phyloP scores from a whole-genome alignment of 2,797 vertebrate species.

The Phataginus tricuspis region DNA sequence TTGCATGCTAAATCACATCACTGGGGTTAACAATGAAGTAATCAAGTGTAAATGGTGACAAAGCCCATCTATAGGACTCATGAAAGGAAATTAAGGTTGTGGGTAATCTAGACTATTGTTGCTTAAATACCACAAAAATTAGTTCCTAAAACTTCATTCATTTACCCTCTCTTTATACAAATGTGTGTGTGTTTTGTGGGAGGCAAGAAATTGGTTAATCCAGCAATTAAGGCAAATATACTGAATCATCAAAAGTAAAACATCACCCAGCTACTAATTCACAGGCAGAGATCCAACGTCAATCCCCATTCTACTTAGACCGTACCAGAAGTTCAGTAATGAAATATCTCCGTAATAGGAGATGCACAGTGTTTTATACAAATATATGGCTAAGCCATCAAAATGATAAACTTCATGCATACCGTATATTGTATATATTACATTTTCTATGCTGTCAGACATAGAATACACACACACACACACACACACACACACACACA shows the following conservation, averaged over 20 bases:
- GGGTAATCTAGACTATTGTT: slow-evolving; percentile 71
- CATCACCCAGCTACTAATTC: slow-evolving; percentile 78
- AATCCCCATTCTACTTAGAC: slow-evolving; percentile 16
- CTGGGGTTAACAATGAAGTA: slow-evolving; percentile 80
- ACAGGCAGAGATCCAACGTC: slow-evolving; percentile 71
- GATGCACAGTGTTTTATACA: not conserved
- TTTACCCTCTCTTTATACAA: slow-evolving; percentile 66
- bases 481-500: not conserved
- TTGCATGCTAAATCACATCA: slow-evolving; percentile 82
- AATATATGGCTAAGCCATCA: not conserved
- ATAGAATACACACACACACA: not conserved
- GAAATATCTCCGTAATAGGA: slow-evolving; percentile 20
- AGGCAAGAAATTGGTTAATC: slow-evolving; percentile 75
- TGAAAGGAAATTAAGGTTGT: slow-evolving; percentile 80
- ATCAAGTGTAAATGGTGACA: slow-evolving; percentile 79
- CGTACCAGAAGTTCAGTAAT: not conserved
- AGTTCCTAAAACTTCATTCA: slow-evolving; percentile 67
- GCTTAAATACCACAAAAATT: slow-evolving; percentile 78
- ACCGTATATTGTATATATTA: not conserved
- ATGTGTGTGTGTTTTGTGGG: slow-evolving; percentile 50
- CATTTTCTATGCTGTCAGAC: not conserved
- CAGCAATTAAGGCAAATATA: slow-evolving; percentile 80
- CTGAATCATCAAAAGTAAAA: slow-evolving; percentile 82
- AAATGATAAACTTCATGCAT: not conserved
- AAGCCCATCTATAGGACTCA: slow-evolving; percentile 69